Evolutionary conservation across 2,888 invertebrate genomes (phyloP), one percentile per base, ranked within the genome.

Genomic region (Campopleginae sp.): DNA sequence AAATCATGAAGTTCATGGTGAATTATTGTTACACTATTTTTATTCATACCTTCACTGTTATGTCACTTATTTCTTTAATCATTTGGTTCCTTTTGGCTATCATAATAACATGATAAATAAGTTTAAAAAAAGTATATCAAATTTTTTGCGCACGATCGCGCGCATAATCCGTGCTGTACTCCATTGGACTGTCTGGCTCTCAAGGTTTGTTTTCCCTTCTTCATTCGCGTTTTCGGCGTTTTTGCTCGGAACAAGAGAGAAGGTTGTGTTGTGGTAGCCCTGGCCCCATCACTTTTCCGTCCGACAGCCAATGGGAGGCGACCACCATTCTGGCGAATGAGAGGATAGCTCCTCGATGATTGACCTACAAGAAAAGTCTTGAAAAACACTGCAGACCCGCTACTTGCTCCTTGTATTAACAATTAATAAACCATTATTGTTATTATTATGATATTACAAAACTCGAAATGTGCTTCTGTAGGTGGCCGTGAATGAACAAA

Each of bases 1-100:
- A 8, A 80, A 38, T 42, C 14, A 23, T 48, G 0, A 46, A 44
- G 17, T 4, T 23, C 75, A 70, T n/a, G 80, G 79, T 38, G 0
- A 83, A 87, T 77, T 88, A 85, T 80, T 14, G 33, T 82, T 83
- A 76, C 81, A 44, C 75, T 72, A 8, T 33, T 66, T 5, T 6
- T 7, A 5, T 51, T 75, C 81, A 68, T 85, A 85, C 84, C 81
- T 70, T 80, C 44, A 70, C 23, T 12, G 82, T 75, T 46, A 80
- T 31, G 19, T 75, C 46, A 27, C 61, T 68, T 33, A 68, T 46
- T 38, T 46, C 51, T 19, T 19, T 63, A 70, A 79, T 54, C 17
- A 70, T 58, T 42, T 14, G n/a, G 38, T 14, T 42, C 51, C 42
- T 44, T n/a, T 38, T n/a, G 44, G 19, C 38, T 44, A 19, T 7